Evolutionary conservation across 2,113 vertebrate genomes (phyloP), one percentile per base, ranked within the genome.

Genomic region (Chaetodon trifascialis): DNA sequence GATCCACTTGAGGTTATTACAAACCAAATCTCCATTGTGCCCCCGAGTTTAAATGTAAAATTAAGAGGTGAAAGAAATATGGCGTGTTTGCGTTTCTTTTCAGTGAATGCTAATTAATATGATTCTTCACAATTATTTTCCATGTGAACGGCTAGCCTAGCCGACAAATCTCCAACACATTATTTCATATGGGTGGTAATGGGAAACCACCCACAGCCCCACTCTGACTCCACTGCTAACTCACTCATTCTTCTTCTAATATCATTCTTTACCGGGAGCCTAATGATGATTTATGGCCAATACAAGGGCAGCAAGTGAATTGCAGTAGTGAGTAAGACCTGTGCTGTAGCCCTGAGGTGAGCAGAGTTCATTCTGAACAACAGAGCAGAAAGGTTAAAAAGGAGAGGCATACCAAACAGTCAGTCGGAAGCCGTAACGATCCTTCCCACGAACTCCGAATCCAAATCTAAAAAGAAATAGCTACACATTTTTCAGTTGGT

Each of bases 211-310:
- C 82, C 71, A 80, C 79, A 44, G 76, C 74, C 71, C 75, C 68
- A 66, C 77, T 79, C 58, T 14, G 49, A 49, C 68, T 82, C 71
- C 52, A 86, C 88, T 80, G 79, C 49, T 36, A 91, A 87, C 78
- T 78, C 86, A 63, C 49, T 85, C 51, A 40, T 86, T 88, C 68
- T 62, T 77, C 83, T 81, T 72, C 10, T 44, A 44, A 86, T 83
- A 87, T 83, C 55, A 46, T 68, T 85, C 82, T 85, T 89, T 89
- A 88, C 82, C 19, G 25, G 79, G 40, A 3, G 65, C 80, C 63
- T 92, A 93, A 94, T 86, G 82, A 88, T 88, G 92, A 93, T 93
- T 85, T 90, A 94, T 93, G 73, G 82, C 82, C 80, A 75, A 75
- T 78, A 59, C 59, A 65, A 54, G 17, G 25, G 47, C 7, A 3